Evolutionary conservation across 2,888 invertebrate genomes (phyloP).

Genomic region (Nysson spinosus): DNA sequence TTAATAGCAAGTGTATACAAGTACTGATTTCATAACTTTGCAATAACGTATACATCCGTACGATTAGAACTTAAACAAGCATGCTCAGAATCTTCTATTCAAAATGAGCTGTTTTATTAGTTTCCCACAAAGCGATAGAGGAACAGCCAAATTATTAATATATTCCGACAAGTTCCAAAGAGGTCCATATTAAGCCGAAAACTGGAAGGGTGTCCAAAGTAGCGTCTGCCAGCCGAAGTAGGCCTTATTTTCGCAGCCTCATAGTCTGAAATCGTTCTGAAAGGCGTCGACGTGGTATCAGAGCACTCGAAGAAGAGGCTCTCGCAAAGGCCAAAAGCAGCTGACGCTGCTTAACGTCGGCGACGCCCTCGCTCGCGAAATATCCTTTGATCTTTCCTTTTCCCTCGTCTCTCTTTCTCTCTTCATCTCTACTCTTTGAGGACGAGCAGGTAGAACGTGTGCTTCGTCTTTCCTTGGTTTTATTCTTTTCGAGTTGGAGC

Average conservation of each 20-base stretch:
- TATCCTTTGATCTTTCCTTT: conserved; percentile 70
- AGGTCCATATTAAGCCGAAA: neutral
- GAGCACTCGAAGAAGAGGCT: conserved; percentile 52
- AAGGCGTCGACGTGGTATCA: conserved; percentile 46
- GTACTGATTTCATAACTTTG: no score
- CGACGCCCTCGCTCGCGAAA: conserved; percentile 53
- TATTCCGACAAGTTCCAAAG: neutral
- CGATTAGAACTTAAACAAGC: no score
- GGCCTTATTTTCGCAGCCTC: conserved; percentile 26
- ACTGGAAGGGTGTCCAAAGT: neutral
- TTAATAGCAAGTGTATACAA: no score
- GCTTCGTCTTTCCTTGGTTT: conserved; percentile 33
- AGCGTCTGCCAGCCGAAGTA: conserved; percentile 14
- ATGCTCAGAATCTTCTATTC: neutral
- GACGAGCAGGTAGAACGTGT: neutral
- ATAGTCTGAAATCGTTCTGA: conserved; percentile 25
- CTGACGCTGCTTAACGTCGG: conserved; percentile 72
- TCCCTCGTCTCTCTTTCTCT: conserved; percentile 35
- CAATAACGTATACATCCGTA: no score
- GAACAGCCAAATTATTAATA: no score
- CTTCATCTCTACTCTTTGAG: conserved; percentile 31
- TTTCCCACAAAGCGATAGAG: neutral
- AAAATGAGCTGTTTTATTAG: neutral
- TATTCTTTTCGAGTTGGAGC: no score
- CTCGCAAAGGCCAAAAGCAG: conserved; percentile 60